Evolutionary conservation across 1,140 invertebrate species (phyloP).

Genomic region (Aphis gossypii): DNA sequence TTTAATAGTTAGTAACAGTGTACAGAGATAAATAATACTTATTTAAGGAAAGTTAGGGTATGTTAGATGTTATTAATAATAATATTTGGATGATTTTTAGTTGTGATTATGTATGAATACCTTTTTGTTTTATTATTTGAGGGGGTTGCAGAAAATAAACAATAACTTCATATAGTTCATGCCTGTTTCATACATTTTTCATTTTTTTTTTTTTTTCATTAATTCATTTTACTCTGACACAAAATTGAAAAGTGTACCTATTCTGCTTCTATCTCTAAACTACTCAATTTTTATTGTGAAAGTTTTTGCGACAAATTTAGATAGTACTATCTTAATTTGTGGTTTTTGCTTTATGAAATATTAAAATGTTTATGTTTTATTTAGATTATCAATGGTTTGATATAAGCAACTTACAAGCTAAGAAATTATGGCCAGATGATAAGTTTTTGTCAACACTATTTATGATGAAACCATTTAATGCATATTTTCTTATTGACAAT

Average conservation of each 20-base stretch:
- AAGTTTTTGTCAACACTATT: slow-evolving; percentile 27
- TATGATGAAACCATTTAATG: slow-evolving; percentile 30
- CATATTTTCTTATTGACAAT: slow-evolving; percentile 29
- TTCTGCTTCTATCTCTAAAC: not conserved
- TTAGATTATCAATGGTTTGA: slow-evolving; percentile 24
- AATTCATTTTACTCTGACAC: not conserved
- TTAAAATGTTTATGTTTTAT: not conserved
- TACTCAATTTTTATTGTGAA: not conserved
- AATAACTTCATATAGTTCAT: not conserved
- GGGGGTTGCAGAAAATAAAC: not conserved
- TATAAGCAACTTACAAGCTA: not conserved
- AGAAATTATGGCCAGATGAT: not conserved
- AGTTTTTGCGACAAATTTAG: not conserved
- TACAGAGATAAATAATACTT: no score
- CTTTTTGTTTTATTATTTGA: not conserved
- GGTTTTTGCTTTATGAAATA: not conserved
- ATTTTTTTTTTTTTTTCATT: no score
- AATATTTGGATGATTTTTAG: not conserved
- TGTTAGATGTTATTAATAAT: not conserved
- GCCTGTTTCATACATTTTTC: not conserved
- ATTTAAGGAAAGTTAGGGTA: not conserved
- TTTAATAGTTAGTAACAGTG: not conserved
- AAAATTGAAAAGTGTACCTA: not conserved
- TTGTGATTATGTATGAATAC: not conserved
- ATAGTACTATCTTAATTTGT: no score